Conservation (phyloP, 1,140 invertebrate species). For the Drosophila ohnishii region DNA sequence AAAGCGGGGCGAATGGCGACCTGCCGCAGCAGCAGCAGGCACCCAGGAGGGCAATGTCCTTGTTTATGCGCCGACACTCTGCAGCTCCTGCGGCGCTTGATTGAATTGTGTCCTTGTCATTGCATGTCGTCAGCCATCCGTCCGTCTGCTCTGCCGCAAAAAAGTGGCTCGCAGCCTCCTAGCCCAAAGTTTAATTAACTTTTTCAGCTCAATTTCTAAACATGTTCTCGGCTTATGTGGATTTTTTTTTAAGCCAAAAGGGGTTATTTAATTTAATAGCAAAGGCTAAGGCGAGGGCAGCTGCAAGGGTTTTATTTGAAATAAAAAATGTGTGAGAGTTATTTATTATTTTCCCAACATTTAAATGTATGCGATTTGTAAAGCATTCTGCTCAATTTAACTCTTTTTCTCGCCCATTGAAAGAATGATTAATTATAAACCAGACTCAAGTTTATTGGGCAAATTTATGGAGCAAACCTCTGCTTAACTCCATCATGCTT, state of each 20-base stretch:
- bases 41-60: conserved; percentile 78
- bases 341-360: too few relatives aligned
- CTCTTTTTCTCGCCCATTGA: neutral
- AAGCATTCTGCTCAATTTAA: neutral
- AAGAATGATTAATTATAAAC: conserved; percentile 16
- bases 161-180: neutral
- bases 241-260: conserved; percentile 14
- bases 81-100: conserved; percentile 60
- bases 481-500: conserved; percentile 11
- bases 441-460: neutral
- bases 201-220: conserved; percentile 69
- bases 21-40: conserved; percentile 26
- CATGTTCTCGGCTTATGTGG: conserved; percentile 21
- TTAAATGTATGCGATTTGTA: conserved; percentile 9
- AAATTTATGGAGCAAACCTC: conserved; percentile 13
- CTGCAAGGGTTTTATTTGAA: neutral
- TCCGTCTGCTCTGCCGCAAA: neutral
- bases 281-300: conserved; percentile 3
- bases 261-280: conserved; percentile 16
- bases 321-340: too few relatives aligned
- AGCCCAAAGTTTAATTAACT: conserved; percentile 71
- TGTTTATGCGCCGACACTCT: conserved; percentile 73
- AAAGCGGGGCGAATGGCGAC: conserved; percentile 3
- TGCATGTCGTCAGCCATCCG: conserved; percentile 50
- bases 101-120: conserved; percentile 78